These are phyloP conservation scores for Linepithema humile DNA, from an alignment of 1,140 invertebrate species.

Conservation along the genomic window DNA sequence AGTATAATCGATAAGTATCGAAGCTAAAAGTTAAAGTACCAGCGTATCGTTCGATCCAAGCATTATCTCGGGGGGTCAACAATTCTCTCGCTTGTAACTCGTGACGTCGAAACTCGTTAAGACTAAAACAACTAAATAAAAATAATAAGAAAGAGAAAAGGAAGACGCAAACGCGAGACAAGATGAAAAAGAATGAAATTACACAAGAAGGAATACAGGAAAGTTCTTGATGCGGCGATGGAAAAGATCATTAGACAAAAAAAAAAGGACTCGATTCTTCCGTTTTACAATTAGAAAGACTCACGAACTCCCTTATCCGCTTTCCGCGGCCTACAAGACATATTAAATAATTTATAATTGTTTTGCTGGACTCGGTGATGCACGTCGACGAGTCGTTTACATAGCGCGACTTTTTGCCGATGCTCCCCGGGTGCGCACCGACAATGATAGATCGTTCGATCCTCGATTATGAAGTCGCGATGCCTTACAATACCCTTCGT, in stretches of 20 bases:
- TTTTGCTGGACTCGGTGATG: slow-evolving; percentile 74
- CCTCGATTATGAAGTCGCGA: slow-evolving; percentile 75
- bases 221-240: slow-evolving; percentile 15
- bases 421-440: slow-evolving; percentile 58
- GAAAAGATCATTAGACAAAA: slow-evolving; percentile 59
- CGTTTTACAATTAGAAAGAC: slow-evolving; percentile 77
- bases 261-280: slow-evolving; percentile 70
- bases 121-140: slow-evolving; percentile 61
- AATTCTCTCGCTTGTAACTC: background rate
- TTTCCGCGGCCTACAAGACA: slow-evolving; percentile 62
- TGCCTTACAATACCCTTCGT: slow-evolving; percentile 6
- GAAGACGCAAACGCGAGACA: slow-evolving; percentile 30
- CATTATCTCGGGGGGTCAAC: slow-evolving; percentile 60
- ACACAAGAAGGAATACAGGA: slow-evolving; percentile 21
- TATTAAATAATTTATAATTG: slow-evolving; percentile 82
- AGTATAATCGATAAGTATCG: background rate
- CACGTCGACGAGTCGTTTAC: slow-evolving; percentile 74
- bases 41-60: slow-evolving; percentile 54
- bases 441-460: slow-evolving; percentile 78
- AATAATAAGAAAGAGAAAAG: slow-evolving; percentile 26
- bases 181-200: slow-evolving; percentile 26
- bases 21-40: slow-evolving; percentile 57
- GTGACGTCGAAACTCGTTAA: slow-evolving; percentile 64
- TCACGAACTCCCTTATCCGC: slow-evolving; percentile 38
- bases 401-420: slow-evolving; percentile 69